Conservation (phyloP, 1,140 invertebrate genomes). For the Nebria ingens region DNA sequence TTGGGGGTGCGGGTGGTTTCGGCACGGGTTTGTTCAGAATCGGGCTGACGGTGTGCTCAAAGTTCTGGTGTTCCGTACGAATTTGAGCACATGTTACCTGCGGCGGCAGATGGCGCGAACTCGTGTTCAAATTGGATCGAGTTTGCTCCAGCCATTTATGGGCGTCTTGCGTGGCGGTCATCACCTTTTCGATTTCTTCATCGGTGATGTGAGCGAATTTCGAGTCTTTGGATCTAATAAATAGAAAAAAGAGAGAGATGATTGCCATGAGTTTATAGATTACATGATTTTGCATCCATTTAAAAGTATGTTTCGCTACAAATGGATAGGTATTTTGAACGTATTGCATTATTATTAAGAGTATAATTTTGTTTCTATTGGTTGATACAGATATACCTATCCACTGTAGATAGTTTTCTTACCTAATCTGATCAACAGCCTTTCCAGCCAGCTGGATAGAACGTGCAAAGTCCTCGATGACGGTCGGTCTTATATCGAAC, state of each 20-base stretch:
- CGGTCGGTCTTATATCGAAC: conserved; percentile 59
- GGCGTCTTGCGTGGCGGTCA: conserved; percentile 44
- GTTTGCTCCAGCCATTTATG: conserved; percentile 68
- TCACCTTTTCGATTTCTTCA: conserved; percentile 65
- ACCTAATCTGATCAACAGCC: conserved; percentile 55
- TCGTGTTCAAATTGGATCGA: conserved; percentile 45
- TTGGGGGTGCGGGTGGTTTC: conserved; percentile 45
- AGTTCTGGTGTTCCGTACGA: conserved; percentile 52
- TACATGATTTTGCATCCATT: neutral
- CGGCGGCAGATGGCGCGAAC: conserved; percentile 53
- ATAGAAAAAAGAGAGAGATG: conserved; percentile 10
- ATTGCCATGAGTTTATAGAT: neutral
- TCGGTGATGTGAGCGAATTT: conserved; percentile 76
- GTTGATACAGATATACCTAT: no score
- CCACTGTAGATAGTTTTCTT: conserved; percentile 26
- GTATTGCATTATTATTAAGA: no score
- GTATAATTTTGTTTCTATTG: neutral
- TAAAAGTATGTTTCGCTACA: neutral
- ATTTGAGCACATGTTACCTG: conserved; percentile 68
- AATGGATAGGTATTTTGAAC: no score
- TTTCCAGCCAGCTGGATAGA: conserved; percentile 66
- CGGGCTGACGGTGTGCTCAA: conserved; percentile 58
- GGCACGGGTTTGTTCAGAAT: conserved; percentile 81
- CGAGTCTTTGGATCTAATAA: conserved; percentile 52
- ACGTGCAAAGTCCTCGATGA: conserved; percentile 64